Evolutionary conservation across 2,888 invertebrate genomes (phyloP).

Genomic region (Willowsia nigromaculata): DNA sequence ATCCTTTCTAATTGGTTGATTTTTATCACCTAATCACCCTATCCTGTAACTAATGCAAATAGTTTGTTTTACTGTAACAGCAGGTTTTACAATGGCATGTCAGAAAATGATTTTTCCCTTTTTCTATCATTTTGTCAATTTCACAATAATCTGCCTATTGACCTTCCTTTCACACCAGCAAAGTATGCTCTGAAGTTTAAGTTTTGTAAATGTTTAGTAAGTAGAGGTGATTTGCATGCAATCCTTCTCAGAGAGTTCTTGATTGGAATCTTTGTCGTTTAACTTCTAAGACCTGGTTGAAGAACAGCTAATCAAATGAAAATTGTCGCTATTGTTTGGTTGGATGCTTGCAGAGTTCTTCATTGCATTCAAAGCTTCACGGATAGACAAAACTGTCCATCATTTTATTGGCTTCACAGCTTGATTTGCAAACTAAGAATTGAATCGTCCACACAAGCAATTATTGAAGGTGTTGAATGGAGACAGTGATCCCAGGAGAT

Average conservation of each 20-base stretch:
- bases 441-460: slow-evolving; percentile 26
- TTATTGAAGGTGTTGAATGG: slow-evolving; percentile 65
- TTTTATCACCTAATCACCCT: slow-evolving; percentile 48
- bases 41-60: slow-evolving; percentile 32
- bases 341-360: slow-evolving; percentile 29
- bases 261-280: slow-evolving; percentile 4
- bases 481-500: neutral
- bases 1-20: slow-evolving; percentile 61
- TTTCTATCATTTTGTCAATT: slow-evolving; percentile 5
- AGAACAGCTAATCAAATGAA: slow-evolving; percentile 48
- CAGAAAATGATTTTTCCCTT: neutral
- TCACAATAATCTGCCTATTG: neutral
- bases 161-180: slow-evolving; percentile 37
- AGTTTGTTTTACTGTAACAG: slow-evolving; percentile 21
- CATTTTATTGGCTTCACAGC: slow-evolving; percentile 45
- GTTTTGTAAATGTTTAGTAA: slow-evolving; percentile 6
- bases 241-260: neutral
- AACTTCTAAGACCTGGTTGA: neutral
- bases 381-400: slow-evolving; percentile 30
- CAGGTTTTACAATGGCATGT: neutral
- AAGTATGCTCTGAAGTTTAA: slow-evolving; percentile 25
- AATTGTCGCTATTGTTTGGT: slow-evolving; percentile 60
- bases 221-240: neutral
- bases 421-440: slow-evolving; percentile 24
- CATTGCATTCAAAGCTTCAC: neutral